Conservation (phyloP, 2,113 vertebrate genomes). For the Sander lucioperca region DNA sequence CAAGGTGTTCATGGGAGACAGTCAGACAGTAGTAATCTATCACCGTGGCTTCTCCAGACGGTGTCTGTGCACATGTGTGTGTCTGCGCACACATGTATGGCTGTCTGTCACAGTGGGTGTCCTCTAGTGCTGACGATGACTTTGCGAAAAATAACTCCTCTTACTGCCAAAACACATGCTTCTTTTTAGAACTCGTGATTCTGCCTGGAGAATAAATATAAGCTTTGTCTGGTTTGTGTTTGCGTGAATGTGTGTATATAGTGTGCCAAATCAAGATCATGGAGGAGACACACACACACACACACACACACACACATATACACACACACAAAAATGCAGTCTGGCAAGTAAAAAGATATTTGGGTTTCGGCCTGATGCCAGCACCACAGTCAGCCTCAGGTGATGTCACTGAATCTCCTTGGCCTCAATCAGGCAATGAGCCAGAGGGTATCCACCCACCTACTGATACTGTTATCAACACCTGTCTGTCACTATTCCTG, state of each 20-base stretch:
- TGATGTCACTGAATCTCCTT: neutral
- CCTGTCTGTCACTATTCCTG: constrained; percentile 4
- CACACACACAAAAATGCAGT: neutral
- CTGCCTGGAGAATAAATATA: neutral
- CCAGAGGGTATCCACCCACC: constrained; percentile 1
- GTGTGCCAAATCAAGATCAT: constrained; percentile 1
- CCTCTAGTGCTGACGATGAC: constrained; percentile 26
- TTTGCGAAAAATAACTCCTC: constrained; percentile 23
- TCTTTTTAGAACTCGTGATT: constrained; percentile 5
- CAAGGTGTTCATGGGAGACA: constrained; percentile 45
- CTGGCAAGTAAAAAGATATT: neutral
- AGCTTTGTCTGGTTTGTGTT: neutral
- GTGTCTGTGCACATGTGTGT: constrained; percentile 10
- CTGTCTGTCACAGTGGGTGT: constrained; percentile 15
- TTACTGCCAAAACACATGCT: neutral
- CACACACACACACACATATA: neutral
- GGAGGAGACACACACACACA: neutral
- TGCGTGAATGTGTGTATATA: neutral
- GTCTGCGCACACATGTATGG: neutral
- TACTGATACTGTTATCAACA: constrained; percentile 8
- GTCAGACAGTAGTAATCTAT: constrained; percentile 49
- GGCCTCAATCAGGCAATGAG: neutral
- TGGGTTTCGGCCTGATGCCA: neutral
- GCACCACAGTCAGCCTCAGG: neutral
- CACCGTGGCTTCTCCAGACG: constrained; percentile 33